Base-by-base conservation (phyloP, 2,888 invertebrate genomes). In the Tinea semifulvella region DNA sequence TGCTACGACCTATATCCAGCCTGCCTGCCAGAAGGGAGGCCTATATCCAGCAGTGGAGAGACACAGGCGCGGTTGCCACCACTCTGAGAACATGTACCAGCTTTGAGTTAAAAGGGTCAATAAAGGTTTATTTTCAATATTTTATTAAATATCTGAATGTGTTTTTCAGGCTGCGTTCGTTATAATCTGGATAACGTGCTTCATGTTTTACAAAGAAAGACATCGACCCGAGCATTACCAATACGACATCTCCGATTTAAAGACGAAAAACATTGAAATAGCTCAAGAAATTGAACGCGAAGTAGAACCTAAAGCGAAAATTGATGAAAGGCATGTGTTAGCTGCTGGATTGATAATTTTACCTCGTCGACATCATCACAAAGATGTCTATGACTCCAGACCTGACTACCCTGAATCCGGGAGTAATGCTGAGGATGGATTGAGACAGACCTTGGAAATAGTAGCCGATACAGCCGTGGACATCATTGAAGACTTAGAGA, bases 391-490 rank as follows among this genome's bases (percentile, higher is more conserved):
- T 28, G 57, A 63, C 10, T 65, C 63, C 27, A 60, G 79, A 31
- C 79, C 79, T 0, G 79, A 80, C 49, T 80, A 76, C 31, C 79
- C 79, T 0, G 79, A 65, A 68, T 45, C 68, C 68, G 13, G 10
- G 11, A 22, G 10, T 38, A 38, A 22, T 16, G 50, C 63, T n/a
- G 63, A 64, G 25, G 54, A 61, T 1, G 68, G 60, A 14, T 65
- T 63, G 1, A 71, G 68, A 14, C 65, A 66, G 50, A 48, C 76
- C 22, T 63, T 75, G 36, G 67, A 74, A 26, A 64, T 74, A 28
- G 56, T 76, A 3, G 60, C 61, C 18, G 68, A 72, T 0, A 57
- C 45, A 35, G 44, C 52, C 8, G 22, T 13, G 11, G 40, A 40
- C 2, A 48, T 48, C 3, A 53, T 62, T 43, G 53, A 53, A 16